Conservation (phyloP, 2,797 vertebrate species). For the Tarsius wallacei region DNA sequence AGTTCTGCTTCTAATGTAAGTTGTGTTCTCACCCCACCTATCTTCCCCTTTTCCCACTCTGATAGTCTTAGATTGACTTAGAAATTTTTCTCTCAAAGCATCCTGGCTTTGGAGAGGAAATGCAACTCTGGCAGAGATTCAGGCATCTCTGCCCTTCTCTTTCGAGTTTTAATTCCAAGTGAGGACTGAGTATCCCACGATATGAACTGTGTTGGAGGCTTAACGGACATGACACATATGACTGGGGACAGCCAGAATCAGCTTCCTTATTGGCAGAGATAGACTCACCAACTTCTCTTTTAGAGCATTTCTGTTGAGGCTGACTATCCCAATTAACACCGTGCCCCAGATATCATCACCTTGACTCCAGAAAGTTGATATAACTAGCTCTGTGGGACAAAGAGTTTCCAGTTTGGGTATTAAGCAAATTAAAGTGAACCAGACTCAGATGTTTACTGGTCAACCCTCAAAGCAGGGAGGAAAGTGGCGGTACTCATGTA, state of each 20-base stretch:
- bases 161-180: slow-evolving; percentile 47
- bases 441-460: slow-evolving; percentile 3
- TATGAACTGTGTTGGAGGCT: background rate
- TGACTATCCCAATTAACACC: slow-evolving; percentile 51
- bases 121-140: background rate
- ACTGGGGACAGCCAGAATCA: background rate
- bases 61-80: background rate
- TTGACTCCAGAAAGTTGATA: slow-evolving; percentile 42
- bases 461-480: background rate
- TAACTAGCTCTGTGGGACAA: slow-evolving; percentile 17
- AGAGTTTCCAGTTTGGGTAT: slow-evolving; percentile 38
- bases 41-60: background rate
- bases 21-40: too few relatives aligned
- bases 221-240: background rate
- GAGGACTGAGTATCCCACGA: too few relatives aligned
- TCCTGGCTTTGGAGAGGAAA: slow-evolving; percentile 25
- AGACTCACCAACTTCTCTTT: background rate
- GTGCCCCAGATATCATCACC: slow-evolving; percentile 39
- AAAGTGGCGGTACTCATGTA: background rate
- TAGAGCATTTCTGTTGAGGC: background rate
- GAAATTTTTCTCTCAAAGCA: background rate
- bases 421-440: slow-evolving; percentile 12
- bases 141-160: background rate
- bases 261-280: slow-evolving; percentile 13
- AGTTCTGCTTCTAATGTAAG: background rate